Base-by-base conservation (phyloP, 2,797 vertebrate genomes). In the Lateolabrax maculatus region DNA sequence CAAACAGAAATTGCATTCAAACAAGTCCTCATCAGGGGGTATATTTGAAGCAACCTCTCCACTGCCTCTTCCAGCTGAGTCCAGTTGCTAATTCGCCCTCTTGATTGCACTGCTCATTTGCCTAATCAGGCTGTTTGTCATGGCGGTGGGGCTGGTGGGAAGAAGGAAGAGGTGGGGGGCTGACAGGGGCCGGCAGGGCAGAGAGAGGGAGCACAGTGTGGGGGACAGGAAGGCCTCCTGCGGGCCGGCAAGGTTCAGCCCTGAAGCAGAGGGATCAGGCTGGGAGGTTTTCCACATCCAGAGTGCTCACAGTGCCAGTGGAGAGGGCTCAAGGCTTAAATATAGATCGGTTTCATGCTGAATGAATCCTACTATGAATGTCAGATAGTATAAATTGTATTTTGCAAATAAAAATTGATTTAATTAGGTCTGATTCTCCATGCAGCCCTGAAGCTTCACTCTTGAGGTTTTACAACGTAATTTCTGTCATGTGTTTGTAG, bases 91-190 rank as follows among this genome's bases (percentile, higher is more conserved):
- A 71, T 71, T 84, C 27, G 21, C 81, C 58, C 61, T 65, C 61
- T 55, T 86, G 75, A 90, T 90, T 90, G 71, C 61, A 19, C 34
- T 13, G 49, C 72, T 87, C 75, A 76, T 90, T 89, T 84, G 48
- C 55, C 61, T 84, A 87, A 89, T 90, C 83, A 81, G 80, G 51
- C 60, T 72, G 61, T 71, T 69, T 80, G 71, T 69, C 80, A 79
- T 77, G 60, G 66, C 51, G 39, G n/a, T 18, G 18, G 65, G 53
- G 37, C 4, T 2, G 39, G 57, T 5, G 34, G 37, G 39, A 49
- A 39, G 34, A 46, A 23, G 6, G 48, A 18, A 34, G 41, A 18
- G 27, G 13, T 27, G 37, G 49, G 34, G 16, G 44, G 31, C 27
- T 34, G n/a, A 31, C 19, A 39, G 56, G 44, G 66, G 39, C 44